phyloP scores from a whole-genome alignment of 2,113 vertebrate species.

The Struthidea cinerea region DNA sequence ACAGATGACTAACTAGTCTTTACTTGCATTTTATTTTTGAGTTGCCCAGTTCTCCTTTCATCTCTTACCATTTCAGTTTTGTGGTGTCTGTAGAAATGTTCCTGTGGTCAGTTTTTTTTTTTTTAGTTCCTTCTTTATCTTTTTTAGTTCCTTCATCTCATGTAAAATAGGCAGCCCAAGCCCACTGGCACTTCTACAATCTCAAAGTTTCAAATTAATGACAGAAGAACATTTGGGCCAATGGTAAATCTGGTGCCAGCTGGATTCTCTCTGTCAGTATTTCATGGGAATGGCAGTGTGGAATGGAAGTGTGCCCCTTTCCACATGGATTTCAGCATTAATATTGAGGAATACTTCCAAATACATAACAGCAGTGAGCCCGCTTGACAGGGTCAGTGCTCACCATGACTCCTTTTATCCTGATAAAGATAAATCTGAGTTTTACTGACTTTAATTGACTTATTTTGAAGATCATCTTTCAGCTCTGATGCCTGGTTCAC shows the following conservation, averaged over 20 bases:
- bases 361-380: neutral
- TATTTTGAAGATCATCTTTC: neutral
- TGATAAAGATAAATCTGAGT: neutral
- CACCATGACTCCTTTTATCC: neutral
- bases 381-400: accelerated
- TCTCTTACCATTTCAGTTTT: neutral
- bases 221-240: neutral
- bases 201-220: neutral
- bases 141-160: constrained; percentile 7
- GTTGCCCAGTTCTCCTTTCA: constrained; percentile 16
- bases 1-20: constrained; percentile 11
- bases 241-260: neutral
- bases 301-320: neutral
- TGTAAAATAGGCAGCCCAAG: neutral
- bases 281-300: neutral
- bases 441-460: neutral
- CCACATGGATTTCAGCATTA: neutral
- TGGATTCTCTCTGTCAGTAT: neutral
- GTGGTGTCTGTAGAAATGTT: constrained; percentile 22
- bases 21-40: neutral
- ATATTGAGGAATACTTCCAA: neutral
- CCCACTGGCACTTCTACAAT: neutral
- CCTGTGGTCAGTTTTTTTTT: neutral
- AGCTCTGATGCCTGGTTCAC: neutral
- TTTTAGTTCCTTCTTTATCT: neutral